Base-by-base conservation (phyloP, 2,888 invertebrate genomes). In the Acanthosepion pharaonis region DNA sequence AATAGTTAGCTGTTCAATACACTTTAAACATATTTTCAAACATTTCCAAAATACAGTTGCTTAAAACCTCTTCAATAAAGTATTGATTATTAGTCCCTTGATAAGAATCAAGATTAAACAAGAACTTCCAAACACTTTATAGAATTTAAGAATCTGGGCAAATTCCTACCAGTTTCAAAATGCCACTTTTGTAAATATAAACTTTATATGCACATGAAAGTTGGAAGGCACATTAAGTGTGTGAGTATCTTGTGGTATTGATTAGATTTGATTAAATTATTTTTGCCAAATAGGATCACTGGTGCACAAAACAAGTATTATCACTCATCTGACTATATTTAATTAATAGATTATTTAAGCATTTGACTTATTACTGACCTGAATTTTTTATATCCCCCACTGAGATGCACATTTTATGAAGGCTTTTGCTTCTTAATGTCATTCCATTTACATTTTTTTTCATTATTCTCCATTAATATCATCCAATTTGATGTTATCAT, bases 261-360 rank as follows among this genome's bases (percentile, higher is more conserved):
- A 78, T 78, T 33, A 9, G 15, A 33, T 78, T 78, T 78, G n/a
- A 78, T 78, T 78, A 33, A 78, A 78, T 33, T 78, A 78, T 78
- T 9, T 64, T 78, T 78, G 18, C n/a, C 78, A 78, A 78, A 78
- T 78, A 78, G n/a, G 78, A 78, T 78, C 78, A 78, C n/a, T 78
- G 78, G n/a, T n/a, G 78, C 78, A 78, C 78, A 78, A 78, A 78
- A 78, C 78, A n/a, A n/a, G 78, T n/a, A 78, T 78, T 78, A 78
- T 33, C 78, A 78, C 78, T 78, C n/a, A 78, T n/a, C 78, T 78
- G 78, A 78, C n/a, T 78, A 4, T 78, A 78, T 78, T 42, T 42
- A 42, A 78, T 78, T 78, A 78, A 78, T 78, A 78, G 78, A 78
- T 78, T 78, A 78, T 78, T 78, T 33, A 78, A 78, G 78, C 78